Evolutionary conservation across 2,797 vertebrate genomes (phyloP), one percentile per base, ranked within the genome.

Genomic region (Microcaecilia unicolor): DNA sequence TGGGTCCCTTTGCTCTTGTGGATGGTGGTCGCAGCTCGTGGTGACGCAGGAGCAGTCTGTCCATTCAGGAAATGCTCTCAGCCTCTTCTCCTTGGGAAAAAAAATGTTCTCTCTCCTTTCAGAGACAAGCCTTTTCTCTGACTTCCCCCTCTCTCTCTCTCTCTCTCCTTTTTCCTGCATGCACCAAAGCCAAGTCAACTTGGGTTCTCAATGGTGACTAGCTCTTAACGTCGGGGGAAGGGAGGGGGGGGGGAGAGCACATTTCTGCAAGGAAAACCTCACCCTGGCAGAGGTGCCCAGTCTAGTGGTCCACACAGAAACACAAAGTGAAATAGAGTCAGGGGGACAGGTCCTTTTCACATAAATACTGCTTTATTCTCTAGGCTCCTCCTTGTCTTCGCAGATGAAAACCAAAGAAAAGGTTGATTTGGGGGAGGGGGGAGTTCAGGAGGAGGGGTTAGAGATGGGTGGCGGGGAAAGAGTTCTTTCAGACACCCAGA

Each of bases 41-140:
- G 74, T 93, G 90, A 92, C 89, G 89, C 88, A 62, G 75, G 67
- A 53, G 45, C 49, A 56, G 70, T 63, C 78, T 79, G 64, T 85
- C 87, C 86, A 89, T 83, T 89, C 88, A 89, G 84, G 67, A 71
- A 54, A 32, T 49, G 20, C 36, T 43, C 66, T 65, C 66, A 52
- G 64, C 69, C 51, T 55, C 55, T 61, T 76, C 72, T 77, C 61
- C 76, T 74, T 72, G 49, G 62, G n/a, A n/a, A 55, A 63, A 61
- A 64, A 63, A 75, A 64, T 58, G 60, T 63, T 64, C 54, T 56
- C 31, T 47, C 48, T 45, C 29, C 17, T n/a, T n/a, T n/a, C n/a
- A n/a, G n/a, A n/a, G n/a, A n/a, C n/a, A n/a, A n/a, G n/a, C 7
- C 32, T 12, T 9, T 7, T 15, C 34, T 17, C 28, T 6, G 39